These are phyloP conservation scores for Percina caprodes DNA, from an alignment of 2,113 vertebrate species.

Conservation along the genomic window DNA sequence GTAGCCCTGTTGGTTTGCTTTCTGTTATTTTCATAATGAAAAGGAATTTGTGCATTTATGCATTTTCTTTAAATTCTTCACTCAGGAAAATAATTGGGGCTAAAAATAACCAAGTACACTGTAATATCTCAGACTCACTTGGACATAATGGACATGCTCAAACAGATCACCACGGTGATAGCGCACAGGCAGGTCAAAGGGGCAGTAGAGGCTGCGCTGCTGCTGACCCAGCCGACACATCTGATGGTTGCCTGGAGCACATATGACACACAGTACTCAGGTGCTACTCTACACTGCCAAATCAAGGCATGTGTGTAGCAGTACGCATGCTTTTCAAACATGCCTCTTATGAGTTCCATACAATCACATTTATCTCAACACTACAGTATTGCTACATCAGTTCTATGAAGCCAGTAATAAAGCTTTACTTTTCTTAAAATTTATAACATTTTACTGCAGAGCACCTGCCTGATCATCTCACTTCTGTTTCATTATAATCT, in stretches of 20 bases:
- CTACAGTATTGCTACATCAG: background rate
- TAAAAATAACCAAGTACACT: background rate
- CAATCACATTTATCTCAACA: background rate
- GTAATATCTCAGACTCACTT: constrained; percentile 82
- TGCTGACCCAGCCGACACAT: constrained; percentile 93
- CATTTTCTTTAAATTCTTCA: background rate
- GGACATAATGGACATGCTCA: constrained; percentile 94
- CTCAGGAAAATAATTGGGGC: background rate
- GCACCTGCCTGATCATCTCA: background rate
- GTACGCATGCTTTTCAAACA: background rate
- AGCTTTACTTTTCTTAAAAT: background rate
- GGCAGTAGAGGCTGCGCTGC: constrained; percentile 93
- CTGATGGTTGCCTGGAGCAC: constrained; percentile 93
- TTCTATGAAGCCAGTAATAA: background rate
- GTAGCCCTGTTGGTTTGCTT: background rate
- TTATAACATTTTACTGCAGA: too few species aligned
- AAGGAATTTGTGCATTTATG: background rate
- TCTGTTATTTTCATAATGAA: background rate
- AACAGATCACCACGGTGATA: constrained; percentile 96
- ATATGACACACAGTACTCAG: constrained; percentile 4
- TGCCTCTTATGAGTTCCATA: background rate
- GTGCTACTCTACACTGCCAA: background rate
- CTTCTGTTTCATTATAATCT: background rate
- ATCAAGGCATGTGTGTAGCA: background rate
- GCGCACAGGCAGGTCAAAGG: constrained; percentile 95